These are phyloP conservation scores for Falco rusticolus DNA, from an alignment of 2,797 vertebrate genomes.

Conservation along the genomic window DNA sequence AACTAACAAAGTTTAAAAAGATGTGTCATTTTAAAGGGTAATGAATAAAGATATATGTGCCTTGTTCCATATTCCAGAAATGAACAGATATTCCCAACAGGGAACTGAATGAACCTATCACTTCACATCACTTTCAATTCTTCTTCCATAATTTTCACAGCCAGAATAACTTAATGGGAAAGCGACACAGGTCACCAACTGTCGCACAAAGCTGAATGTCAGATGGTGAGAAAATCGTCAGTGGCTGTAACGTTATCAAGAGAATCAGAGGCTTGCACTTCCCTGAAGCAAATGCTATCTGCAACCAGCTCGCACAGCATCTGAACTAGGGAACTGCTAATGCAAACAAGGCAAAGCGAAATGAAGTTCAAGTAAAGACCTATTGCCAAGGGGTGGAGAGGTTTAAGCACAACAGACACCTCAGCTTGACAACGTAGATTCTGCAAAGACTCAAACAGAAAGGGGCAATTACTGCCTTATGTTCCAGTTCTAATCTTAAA, in stretches of 20 bases:
- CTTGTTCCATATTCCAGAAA: neutral
- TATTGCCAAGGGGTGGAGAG: neutral
- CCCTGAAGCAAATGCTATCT: neutral
- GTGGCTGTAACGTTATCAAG: neutral
- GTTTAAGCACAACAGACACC: neutral
- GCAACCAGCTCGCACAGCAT: neutral
- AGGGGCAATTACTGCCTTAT: slow-evolving; percentile 20
- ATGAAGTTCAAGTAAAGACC: neutral
- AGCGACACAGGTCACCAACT: neutral
- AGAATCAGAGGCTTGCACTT: neutral
- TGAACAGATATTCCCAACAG: neutral
- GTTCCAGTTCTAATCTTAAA: slow-evolving; percentile 50
- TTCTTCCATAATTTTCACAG: neutral
- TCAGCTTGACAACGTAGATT: neutral
- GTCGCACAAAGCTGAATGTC: neutral
- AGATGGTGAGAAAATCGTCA: neutral
- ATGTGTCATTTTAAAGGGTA: neutral
- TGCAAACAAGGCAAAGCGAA: neutral
- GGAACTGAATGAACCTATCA: neutral
- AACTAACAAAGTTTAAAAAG: neutral
- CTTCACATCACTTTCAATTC: neutral
- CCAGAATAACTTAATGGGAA: neutral
- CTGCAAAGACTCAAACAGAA: neutral
- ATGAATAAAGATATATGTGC: neutral
- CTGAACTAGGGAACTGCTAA: neutral